Base-by-base conservation (phyloP, 2,797 vertebrate species). In the Chelon auratus region DNA sequence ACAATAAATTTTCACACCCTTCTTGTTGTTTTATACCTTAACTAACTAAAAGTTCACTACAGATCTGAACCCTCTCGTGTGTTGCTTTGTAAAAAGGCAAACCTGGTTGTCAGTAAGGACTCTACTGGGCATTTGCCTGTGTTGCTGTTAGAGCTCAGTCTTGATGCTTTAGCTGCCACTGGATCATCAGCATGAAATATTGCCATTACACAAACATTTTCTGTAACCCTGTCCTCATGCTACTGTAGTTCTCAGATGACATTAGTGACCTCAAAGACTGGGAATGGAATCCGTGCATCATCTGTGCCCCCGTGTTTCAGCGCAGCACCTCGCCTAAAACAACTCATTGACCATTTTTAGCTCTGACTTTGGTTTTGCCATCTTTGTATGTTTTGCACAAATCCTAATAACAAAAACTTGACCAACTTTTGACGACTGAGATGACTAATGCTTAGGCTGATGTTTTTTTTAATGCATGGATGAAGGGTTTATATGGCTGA, bases 171-270 rank as follows among this genome's bases (percentile, higher is more conserved):
- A 79, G 69, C 76, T 77, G 67, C 61, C 62, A 54, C 37, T 53
- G n/a, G 43, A 62, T 82, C 62, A 78, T 80, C 54, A 50, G 42
- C 63, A 39, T 75, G 68, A 89, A 83, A 84, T 80, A 55, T 61
- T 72, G 30, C 62, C 65, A 48, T 65, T 77, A 51, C 70, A 79
- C 30, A 76, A 80, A 83, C 37, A 75, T 75, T 68, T 77, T 71
- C 64, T 79, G 67, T 75, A 76, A 78, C 62, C 26, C 30, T 36
- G 56, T 68, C 60, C 64, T 68, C 55, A 4, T 9, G 40, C 62
- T 65, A 51, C 63, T 55, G 33, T 67, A 55, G 47, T 56, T 81
- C 70, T 84, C 75, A 47, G 53, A 68, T 86, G 75, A 82, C 75
- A 39, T 9, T 43, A 72, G 54, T 73, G 66, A 78, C 63, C 72